phyloP scores from a whole-genome alignment of 2,113 vertebrate genomes.

The Ameiurus melas region DNA sequence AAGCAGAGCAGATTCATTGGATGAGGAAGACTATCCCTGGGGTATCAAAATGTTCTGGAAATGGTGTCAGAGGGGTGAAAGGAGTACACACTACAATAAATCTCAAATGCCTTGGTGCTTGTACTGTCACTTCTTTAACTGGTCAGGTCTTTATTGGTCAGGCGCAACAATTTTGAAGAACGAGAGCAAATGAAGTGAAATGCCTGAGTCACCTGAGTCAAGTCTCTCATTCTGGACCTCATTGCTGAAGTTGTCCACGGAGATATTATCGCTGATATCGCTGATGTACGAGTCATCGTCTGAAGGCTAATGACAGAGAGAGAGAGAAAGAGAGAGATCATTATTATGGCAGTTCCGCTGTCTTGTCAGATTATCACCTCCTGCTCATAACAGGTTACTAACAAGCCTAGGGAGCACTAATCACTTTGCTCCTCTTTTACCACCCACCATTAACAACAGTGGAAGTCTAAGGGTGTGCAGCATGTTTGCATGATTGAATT shows the following conservation, averaged over 20 bases:
- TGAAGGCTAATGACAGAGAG: conserved; percentile 75
- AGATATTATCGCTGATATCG: conserved; percentile 94
- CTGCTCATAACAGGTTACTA: conserved; percentile 6
- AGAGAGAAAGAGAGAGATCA: neutral
- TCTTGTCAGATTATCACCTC: conserved; percentile 27
- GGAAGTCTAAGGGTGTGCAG: neutral
- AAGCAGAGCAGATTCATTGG: conserved; percentile 15
- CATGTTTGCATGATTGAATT: conserved; percentile 23
- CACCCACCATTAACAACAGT: neutral
- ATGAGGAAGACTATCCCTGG: neutral
- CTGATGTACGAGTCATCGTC: conserved; percentile 96
- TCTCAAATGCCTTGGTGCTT: neutral
- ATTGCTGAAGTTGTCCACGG: conserved; percentile 91
- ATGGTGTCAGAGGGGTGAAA: neutral
- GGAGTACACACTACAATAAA: neutral
- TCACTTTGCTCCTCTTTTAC: conserved; percentile 40
- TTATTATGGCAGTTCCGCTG: conserved; percentile 33
- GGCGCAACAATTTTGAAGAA: neutral
- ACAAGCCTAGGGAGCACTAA: neutral
- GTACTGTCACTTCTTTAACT: neutral
- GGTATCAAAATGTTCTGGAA: neutral
- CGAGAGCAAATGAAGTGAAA: neutral
- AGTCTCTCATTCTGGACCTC: conserved; percentile 84
- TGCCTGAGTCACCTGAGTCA: conserved; percentile 73
- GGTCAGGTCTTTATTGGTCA: neutral